Conservation (phyloP, 1,140 invertebrate species). For the Aphaenogaster rudis region DNA sequence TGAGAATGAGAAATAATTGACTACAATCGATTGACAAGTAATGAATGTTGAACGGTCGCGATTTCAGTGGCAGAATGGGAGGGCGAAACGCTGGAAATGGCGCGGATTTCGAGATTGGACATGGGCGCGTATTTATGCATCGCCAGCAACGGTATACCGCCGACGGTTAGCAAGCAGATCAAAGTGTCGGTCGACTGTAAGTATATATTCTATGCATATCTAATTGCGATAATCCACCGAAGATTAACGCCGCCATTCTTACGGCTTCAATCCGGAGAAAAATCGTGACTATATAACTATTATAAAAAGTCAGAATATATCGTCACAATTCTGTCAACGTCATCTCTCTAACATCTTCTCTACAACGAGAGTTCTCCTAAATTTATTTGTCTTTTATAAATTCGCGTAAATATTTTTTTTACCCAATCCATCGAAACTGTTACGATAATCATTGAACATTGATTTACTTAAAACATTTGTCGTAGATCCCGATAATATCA, state of each 20-base stretch:
- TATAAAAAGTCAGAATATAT: neutral
- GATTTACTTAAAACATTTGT: neutral
- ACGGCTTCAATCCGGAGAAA: neutral
- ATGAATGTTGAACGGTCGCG: slow-evolving; percentile 20
- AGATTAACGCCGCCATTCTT: neutral
- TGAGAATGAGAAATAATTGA: slow-evolving; percentile 3
- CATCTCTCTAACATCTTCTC: neutral
- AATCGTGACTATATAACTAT: neutral
- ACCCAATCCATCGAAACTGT: neutral
- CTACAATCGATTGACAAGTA: slow-evolving; percentile 35
- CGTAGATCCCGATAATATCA: neutral
- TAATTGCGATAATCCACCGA: neutral
- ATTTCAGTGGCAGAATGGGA: slow-evolving; percentile 93
- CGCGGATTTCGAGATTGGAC: slow-evolving; percentile 94
- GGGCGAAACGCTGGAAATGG: slow-evolving; percentile 94
- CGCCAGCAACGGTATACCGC: slow-evolving; percentile 92
- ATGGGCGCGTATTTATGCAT: slow-evolving; percentile 97
- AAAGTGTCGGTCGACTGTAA: slow-evolving; percentile 98
- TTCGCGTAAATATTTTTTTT: neutral
- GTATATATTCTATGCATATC: slow-evolving; percentile 84
- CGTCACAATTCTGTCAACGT: neutral
- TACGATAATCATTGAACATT: neutral
- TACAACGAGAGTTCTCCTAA: neutral
- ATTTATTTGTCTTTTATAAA: slow-evolving; percentile 1
- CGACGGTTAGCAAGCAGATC: slow-evolving; percentile 95